These are phyloP conservation scores for Ypsolopha scabrella DNA, from an alignment of 2,888 invertebrate species.

Conservation along the genomic window DNA sequence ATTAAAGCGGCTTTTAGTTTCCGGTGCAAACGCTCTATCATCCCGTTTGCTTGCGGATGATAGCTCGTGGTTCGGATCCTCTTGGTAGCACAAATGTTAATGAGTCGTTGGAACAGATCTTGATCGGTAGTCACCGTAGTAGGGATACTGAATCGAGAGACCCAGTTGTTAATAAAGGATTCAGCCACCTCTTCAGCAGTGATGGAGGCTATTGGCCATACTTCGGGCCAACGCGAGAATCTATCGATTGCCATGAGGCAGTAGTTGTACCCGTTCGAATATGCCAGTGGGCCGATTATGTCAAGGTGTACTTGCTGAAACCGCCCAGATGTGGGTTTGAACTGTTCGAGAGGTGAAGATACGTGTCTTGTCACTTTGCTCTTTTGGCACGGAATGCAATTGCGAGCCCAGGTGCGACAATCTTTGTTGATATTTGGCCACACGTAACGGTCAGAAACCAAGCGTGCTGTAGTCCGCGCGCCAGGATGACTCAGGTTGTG, in stretches of 20 bases:
- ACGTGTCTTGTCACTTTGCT: conserved; percentile 12
- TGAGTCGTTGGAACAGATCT: not conserved
- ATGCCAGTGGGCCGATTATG: conserved; percentile 3
- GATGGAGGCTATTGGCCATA: conserved; percentile 20
- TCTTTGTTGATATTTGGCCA: conserved; percentile 27
- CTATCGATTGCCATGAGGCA: conserved; percentile 21
- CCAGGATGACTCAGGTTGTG: conserved; percentile 8
- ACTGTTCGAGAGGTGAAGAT: conserved; percentile 8
- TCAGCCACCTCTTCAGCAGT: conserved; percentile 21
- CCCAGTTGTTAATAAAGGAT: conserved; percentile 25
- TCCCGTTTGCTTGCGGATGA: not conserved
- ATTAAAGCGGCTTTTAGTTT: conserved; percentile 25
- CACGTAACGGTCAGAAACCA: conserved; percentile 22
- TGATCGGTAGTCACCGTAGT: conserved; percentile 15
- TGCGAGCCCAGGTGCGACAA: conserved; percentile 16
- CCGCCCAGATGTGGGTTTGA: not conserved
- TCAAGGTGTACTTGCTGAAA: conserved; percentile 5
- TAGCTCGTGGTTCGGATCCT: not conserved
- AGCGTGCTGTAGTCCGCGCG: conserved; percentile 1
- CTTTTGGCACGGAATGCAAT: conserved; percentile 24
- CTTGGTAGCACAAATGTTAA: not conserved
- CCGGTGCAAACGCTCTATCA: conserved; percentile 18
- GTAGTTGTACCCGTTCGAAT: not conserved
- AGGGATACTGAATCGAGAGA: conserved; percentile 30
- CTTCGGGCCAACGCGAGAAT: conserved; percentile 26